Evolutionary conservation across 92 coral and sea anemone species (phyloP).

Genomic region (Phenganax subtilis): DNA sequence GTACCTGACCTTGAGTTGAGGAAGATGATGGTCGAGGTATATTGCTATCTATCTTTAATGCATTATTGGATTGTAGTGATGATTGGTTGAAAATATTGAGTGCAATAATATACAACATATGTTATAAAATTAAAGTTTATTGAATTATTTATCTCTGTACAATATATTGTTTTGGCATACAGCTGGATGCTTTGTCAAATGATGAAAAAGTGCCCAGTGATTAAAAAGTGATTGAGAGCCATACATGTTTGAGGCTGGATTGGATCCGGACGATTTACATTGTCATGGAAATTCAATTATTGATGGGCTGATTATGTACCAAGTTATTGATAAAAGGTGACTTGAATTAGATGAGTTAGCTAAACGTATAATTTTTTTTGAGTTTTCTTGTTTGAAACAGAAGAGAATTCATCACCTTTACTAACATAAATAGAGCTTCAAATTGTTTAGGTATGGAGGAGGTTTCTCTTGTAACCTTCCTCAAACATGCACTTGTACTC

Average conservation of each 20-base stretch:
- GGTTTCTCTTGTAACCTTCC: slow-evolving; percentile 20
- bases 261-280: slow-evolving; percentile 9
- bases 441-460: slow-evolving; percentile 31
- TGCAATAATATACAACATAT: background rate
- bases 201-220: background rate
- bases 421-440: background rate
- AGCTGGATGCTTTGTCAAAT: slow-evolving; percentile 1
- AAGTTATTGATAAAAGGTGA: slow-evolving; percentile 8
- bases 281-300: background rate
- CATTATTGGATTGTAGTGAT: background rate
- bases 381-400: too few species aligned
- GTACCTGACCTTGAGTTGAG: slow-evolving; percentile 16
- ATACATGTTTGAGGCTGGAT: slow-evolving; percentile 10
- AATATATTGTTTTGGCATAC: background rate
- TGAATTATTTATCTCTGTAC: background rate
- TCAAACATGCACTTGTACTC: background rate
- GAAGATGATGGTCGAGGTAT: slow-evolving; percentile 13
- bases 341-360: slow-evolving; percentile 19
- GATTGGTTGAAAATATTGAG: background rate
- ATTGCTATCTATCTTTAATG: background rate
- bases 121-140: background rate
- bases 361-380: background rate
- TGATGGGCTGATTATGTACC: slow-evolving; percentile 26
- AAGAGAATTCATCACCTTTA: background rate
- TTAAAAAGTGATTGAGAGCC: background rate